Percentiles rank a stretch among this genome's conserved stretches.
phyloP scores from a whole-genome alignment of 2,888 invertebrate species.

The Dermolepida albohirtum region DNA sequence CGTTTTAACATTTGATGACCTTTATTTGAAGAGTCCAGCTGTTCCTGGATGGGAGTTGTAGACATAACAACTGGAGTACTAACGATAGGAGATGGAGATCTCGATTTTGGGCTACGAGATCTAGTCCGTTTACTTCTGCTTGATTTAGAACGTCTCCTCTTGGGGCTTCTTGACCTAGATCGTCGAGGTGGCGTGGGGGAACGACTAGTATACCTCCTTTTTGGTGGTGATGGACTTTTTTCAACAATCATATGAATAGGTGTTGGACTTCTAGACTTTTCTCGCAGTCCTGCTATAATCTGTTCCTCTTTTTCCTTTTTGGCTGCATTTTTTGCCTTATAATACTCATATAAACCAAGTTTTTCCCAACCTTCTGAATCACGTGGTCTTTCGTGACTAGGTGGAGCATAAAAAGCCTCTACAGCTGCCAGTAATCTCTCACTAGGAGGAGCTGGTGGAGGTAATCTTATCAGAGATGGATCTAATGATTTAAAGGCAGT shows the following conservation, averaged over 20 bases:
- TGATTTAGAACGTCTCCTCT: slow-evolving; percentile 60
- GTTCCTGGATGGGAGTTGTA: slow-evolving; percentile 60
- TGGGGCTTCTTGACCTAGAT: slow-evolving; percentile 61
- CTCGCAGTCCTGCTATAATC: slow-evolving; percentile 76
- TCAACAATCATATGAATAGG: slow-evolving; percentile 80
- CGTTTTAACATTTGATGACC: slow-evolving; percentile 97
- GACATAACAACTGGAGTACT: slow-evolving; percentile 22
- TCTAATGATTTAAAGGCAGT: slow-evolving; percentile 90
- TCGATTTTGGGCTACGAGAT: slow-evolving; percentile 59
- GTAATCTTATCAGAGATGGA: slow-evolving; percentile 89
- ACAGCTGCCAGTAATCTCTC: slow-evolving; percentile 93
- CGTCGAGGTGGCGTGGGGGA: slow-evolving; percentile 61
- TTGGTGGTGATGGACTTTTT: slow-evolving; percentile 79
- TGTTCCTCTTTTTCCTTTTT: slow-evolving; percentile 90
- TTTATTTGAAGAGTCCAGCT: slow-evolving; percentile 90
- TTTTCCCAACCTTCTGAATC: slow-evolving; percentile 99
- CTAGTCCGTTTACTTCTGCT: slow-evolving; percentile 66
- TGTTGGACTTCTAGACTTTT: slow-evolving; percentile 81
- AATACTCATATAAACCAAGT: slow-evolving; percentile 96
- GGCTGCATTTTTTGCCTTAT: slow-evolving; percentile 94
- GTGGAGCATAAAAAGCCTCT: slow-evolving; percentile 95
- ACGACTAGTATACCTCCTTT: slow-evolving; percentile 79
- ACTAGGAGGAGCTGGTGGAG: slow-evolving; percentile 95
- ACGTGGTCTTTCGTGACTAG: slow-evolving; percentile 93
- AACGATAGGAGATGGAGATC: slow-evolving; percentile 61